Evolutionary conservation across 2,113 vertebrate species (phyloP).

Genomic region (Cavia porcellus): DNA sequence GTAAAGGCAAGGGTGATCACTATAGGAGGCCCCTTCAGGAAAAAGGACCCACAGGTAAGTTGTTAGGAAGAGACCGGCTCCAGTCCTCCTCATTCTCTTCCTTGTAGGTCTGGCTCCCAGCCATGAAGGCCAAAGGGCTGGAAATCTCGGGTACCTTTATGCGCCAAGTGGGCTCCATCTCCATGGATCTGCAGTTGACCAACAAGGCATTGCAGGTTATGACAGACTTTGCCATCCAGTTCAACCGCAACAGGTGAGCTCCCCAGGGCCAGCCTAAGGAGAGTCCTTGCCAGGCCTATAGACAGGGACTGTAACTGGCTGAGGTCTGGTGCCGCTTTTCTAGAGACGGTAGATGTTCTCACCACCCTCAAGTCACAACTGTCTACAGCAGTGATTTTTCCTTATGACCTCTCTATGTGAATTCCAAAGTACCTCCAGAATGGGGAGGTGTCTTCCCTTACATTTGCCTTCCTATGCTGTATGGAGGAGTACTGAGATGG

Average conservation of each 20-base stretch:
- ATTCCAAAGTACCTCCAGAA: neutral
- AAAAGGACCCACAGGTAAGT: neutral
- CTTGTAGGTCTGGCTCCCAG: slow-evolving; percentile 95
- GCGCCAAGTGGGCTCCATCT: slow-evolving; percentile 94
- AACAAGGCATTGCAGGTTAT: slow-evolving; percentile 99
- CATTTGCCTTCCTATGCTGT: neutral
- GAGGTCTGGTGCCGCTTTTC: neutral
- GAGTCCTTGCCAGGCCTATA: neutral
- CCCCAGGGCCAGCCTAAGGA: accelerated
- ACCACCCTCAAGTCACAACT: neutral
- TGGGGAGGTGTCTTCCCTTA: neutral
- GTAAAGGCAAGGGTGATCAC: neutral
- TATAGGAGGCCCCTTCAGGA: neutral
- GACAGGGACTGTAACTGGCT: accelerated
- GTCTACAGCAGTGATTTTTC: neutral
- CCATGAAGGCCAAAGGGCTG: slow-evolving; percentile 98
- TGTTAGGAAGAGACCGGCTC: neutral
- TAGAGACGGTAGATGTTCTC: neutral
- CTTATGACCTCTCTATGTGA: neutral
- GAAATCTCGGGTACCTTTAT: slow-evolving; percentile 97
- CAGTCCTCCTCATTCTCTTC: neutral
- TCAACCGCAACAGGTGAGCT: slow-evolving; percentile 97
- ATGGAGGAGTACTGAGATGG: neutral
- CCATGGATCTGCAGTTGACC: slow-evolving; percentile 96
- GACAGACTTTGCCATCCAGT: slow-evolving; percentile 99